phyloP scores from a whole-genome alignment of 2,888 invertebrate species.

The Agapostemon virescens region DNA sequence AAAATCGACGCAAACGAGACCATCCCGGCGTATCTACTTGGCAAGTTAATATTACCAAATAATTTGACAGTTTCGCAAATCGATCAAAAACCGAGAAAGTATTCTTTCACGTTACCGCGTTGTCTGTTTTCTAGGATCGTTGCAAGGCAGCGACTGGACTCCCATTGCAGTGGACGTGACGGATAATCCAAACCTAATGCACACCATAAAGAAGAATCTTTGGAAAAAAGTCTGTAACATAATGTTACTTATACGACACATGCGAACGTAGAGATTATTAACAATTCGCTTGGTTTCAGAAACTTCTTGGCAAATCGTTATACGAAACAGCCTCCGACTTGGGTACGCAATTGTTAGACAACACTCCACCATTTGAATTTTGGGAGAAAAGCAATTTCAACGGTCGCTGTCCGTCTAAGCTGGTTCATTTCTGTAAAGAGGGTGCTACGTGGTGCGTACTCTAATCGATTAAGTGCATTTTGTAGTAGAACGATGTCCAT shows the following conservation, averaged over 20 bases:
- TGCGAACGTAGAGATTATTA: constrained; percentile 11
- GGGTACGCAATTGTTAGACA: constrained; percentile 67
- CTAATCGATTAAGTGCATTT: neutral
- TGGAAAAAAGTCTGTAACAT: constrained; percentile 71
- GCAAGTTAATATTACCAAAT: constrained; percentile 56
- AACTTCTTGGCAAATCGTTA: constrained; percentile 68
- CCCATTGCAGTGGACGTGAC: constrained; percentile 67
- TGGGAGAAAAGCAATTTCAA: constrained; percentile 73
- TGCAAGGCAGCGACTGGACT: constrained; percentile 75
- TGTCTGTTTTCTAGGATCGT: constrained; percentile 66
- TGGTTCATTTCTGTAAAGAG: constrained; percentile 72
- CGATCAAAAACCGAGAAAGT: neutral
- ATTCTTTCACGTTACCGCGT: neutral
- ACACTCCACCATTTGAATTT: constrained; percentile 71
- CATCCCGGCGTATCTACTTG: constrained; percentile 73
- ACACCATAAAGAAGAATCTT: constrained; percentile 70
- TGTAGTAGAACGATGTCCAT: neutral
- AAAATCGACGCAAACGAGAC: constrained; percentile 61
- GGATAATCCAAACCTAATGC: constrained; percentile 68
- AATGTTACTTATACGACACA: neutral
- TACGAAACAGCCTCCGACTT: constrained; percentile 73
- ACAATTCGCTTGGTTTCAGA: constrained; percentile 59
- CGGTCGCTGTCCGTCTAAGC: constrained; percentile 69
- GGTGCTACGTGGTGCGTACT: constrained; percentile 68
- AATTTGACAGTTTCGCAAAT: neutral